phyloP scores from a whole-genome alignment of 2,888 invertebrate species.

The Agonopterix arenella region DNA sequence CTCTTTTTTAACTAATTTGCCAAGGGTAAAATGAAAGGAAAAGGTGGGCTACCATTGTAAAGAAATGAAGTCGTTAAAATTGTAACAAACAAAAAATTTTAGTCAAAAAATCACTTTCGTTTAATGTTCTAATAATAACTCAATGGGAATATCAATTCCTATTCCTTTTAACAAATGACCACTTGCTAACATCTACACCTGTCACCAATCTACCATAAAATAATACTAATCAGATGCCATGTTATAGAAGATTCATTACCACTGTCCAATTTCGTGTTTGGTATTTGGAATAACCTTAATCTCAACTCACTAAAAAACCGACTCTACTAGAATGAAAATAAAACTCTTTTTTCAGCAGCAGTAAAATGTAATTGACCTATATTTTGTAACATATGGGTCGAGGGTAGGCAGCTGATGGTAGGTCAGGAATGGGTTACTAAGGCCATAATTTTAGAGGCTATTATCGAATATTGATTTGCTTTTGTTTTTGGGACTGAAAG shows the following conservation, averaged over 20 bases:
- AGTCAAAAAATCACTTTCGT: slow-evolving; percentile 28
- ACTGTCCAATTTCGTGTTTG: slow-evolving; percentile 29
- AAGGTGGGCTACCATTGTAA: no score
- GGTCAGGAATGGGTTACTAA: slow-evolving; percentile 56
- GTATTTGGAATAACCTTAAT: slow-evolving; percentile 17
- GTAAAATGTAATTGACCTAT: slow-evolving; percentile 52
- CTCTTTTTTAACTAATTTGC: no score
- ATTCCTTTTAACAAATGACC: slow-evolving; percentile 40
- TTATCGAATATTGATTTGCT: slow-evolving; percentile 60
- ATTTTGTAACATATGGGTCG: slow-evolving; percentile 61
- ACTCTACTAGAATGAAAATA: slow-evolving; percentile 15
- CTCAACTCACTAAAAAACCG: slow-evolving; percentile 14
- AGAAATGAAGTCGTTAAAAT: slow-evolving; percentile 9
- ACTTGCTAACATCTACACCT: slow-evolving; percentile 40
- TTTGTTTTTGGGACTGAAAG: slow-evolving; percentile 43
- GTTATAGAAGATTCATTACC: slow-evolving; percentile 55
- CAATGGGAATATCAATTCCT: slow-evolving; percentile 34
- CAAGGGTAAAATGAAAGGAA: no score
- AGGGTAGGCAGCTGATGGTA: slow-evolving; percentile 59
- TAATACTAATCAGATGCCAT: slow-evolving; percentile 51
- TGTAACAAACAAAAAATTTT: slow-evolving; percentile 5
- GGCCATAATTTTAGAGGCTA: slow-evolving; percentile 55
- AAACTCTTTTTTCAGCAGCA: slow-evolving; percentile 17
- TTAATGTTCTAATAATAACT: slow-evolving; percentile 45
- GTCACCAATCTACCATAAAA: slow-evolving; percentile 47